Conservation (phyloP, 2,113 vertebrate species). For the Nesoenas mayeri region DNA sequence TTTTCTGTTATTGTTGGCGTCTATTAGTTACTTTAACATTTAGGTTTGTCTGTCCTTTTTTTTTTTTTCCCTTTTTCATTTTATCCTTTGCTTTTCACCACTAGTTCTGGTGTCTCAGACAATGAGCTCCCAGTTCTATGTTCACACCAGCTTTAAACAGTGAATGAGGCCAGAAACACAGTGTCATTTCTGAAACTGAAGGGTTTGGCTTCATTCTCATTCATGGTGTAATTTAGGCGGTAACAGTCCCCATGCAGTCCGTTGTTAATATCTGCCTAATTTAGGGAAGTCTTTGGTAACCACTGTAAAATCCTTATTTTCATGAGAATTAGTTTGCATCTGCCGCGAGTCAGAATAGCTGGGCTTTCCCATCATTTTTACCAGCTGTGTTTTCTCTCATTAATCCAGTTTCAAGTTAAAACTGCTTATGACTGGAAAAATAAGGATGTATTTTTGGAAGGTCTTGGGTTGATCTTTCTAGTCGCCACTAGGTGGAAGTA, state of each 20-base stretch:
- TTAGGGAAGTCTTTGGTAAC: slow-evolving; percentile 49
- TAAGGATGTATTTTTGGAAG: neutral
- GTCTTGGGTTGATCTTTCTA: neutral
- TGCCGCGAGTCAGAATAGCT: slow-evolving; percentile 27
- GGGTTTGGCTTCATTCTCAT: slow-evolving; percentile 15
- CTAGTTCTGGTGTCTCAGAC: slow-evolving; percentile 4
- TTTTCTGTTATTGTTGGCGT: neutral
- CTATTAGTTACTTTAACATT: neutral
- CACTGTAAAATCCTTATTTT: slow-evolving; percentile 57
- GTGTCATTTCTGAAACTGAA: neutral
- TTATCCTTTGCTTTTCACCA: slow-evolving; percentile 11
- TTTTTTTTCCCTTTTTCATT: neutral
- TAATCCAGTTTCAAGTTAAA: slow-evolving; percentile 62
- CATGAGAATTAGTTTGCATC: slow-evolving; percentile 48
- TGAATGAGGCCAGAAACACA: neutral
- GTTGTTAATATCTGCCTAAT: slow-evolving; percentile 58
- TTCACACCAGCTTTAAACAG: slow-evolving; percentile 37
- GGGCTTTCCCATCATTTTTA: slow-evolving; percentile 60
- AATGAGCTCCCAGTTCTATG: slow-evolving; percentile 21
- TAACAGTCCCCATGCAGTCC: slow-evolving; percentile 4
- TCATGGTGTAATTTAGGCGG: neutral
- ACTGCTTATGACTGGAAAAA: slow-evolving; percentile 40
- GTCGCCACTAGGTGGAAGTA: slow-evolving; percentile 66
- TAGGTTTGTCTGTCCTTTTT: neutral
- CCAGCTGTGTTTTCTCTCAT: slow-evolving; percentile 59